Evolutionary conservation across 2,113 vertebrate genomes (phyloP), one percentile per base, ranked within the genome.

Genomic region (Mormyrus iriodes): DNA sequence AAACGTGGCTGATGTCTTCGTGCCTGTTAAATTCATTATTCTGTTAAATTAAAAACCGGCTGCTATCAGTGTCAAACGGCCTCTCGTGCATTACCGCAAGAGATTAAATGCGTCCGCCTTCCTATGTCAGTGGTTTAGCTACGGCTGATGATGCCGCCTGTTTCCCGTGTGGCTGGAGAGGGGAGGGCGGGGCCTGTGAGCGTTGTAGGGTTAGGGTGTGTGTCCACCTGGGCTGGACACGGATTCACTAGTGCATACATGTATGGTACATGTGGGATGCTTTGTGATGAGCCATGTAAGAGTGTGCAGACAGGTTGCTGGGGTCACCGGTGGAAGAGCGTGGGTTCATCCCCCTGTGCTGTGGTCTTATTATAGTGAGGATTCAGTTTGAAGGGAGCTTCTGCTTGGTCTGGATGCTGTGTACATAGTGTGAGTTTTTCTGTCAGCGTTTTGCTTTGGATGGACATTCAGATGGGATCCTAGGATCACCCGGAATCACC

Each of bases 31-130:
- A 61, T 91, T 93, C 93, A 92, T 91, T 92, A 91, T 91, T 90
- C 87, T 79, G 89, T 90, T 90, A 92, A 91, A 92, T 91, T 92
- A 91, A 91, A 92, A 92, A 92, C 58, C 91, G 88, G 89, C 86
- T 89, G 89, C 69, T 92, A 90, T 90, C 91, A 89, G 89, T 90
- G 89, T 87, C 89, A 79, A 90, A 90, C 88, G 90, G 89, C 91
- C 89, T 89, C 89, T 92, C 88, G 86, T 35, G 88, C 90, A 91
- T 91, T 88, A 90, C 90, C 88, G 90, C 90, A 90, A 91, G 91
- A 92, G 91, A 88, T 91, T 93, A 88, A 93, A 93, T 88, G 86
- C 91, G 90, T 92, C 91, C 58, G 42, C 90, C 87, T 91, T 91
- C 90, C 87, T 52, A 53, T 51, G 86, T 90, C 88, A 92, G 90